Evolutionary conservation across 2,113 vertebrate genomes (phyloP).

Genomic region (Ptilorrhoa leucosticta): DNA sequence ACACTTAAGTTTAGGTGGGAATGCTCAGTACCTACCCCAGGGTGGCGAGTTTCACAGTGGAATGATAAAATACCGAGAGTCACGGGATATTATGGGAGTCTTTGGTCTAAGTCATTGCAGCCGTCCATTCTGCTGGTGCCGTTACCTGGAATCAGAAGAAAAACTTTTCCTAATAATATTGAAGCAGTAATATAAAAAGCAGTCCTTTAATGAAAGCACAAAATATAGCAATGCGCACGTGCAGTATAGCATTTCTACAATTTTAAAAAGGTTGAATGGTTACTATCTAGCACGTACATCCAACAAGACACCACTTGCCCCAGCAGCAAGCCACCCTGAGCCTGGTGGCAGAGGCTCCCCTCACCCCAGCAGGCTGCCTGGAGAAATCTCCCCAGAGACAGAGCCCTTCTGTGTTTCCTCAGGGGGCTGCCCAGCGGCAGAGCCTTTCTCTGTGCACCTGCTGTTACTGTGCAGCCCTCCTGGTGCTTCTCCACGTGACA

Average conservation of each 20-base stretch:
- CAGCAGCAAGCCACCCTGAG: background rate
- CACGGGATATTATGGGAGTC: background rate
- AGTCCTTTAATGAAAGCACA: background rate
- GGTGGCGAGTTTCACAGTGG: background rate
- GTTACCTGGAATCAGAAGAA: background rate
- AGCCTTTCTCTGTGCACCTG: background rate
- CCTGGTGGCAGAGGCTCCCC: no score
- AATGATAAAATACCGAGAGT: background rate
- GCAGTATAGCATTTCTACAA: background rate
- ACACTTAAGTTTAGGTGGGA: rapidly evolving
- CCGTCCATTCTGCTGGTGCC: no score
- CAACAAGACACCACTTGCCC: background rate
- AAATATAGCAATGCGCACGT: background rate
- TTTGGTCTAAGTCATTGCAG: background rate
- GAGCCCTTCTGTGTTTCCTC: no score
- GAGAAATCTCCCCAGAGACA: no score
- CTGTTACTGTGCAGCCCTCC: background rate
- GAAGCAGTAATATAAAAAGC: background rate
- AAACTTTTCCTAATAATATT: background rate
- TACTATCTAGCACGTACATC: background rate
- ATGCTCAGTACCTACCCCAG: no score
- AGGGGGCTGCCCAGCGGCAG: background rate
- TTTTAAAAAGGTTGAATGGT: background rate
- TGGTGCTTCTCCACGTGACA: rapidly evolving
- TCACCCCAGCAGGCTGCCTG: no score